A percentile compares a stretch with the other conserved stretches of the same genome.
phyloP scores from a whole-genome alignment of 2,797 vertebrate species.

The Acestrorhynchus altus region DNA sequence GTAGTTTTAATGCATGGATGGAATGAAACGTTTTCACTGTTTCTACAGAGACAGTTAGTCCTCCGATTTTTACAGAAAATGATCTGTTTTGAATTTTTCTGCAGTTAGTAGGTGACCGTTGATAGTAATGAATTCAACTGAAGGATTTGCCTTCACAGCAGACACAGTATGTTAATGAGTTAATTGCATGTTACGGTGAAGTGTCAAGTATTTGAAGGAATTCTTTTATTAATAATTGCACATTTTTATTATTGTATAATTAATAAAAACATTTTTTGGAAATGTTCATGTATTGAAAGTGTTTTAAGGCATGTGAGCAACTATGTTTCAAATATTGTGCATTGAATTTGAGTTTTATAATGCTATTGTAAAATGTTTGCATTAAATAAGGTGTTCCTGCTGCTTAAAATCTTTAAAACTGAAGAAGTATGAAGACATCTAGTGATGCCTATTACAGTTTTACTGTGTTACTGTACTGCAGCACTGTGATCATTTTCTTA shows the following conservation, averaged over 20 bases:
- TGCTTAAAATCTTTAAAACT: background rate
- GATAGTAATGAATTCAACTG: background rate
- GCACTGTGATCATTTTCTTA: conserved; percentile 7
- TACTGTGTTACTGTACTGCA: conserved; percentile 1
- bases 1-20: background rate
- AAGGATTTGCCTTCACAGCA: background rate
- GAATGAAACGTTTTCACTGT: background rate
- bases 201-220: background rate
- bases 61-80: background rate
- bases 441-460: background rate
- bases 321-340: background rate
- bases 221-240: background rate
- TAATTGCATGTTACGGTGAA: background rate
- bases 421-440: background rate
- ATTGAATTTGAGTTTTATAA: background rate
- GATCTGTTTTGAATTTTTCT: background rate
- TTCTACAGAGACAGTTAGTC: background rate
- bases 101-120: background rate
- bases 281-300: background rate
- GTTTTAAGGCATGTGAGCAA: background rate
- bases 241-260: background rate
- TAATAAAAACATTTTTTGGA: background rate
- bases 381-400: background rate
- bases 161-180: background rate
- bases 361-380: background rate